Evolutionary conservation across 2,113 vertebrate genomes (phyloP).

Genomic region (Pygathrix nemaeus): DNA sequence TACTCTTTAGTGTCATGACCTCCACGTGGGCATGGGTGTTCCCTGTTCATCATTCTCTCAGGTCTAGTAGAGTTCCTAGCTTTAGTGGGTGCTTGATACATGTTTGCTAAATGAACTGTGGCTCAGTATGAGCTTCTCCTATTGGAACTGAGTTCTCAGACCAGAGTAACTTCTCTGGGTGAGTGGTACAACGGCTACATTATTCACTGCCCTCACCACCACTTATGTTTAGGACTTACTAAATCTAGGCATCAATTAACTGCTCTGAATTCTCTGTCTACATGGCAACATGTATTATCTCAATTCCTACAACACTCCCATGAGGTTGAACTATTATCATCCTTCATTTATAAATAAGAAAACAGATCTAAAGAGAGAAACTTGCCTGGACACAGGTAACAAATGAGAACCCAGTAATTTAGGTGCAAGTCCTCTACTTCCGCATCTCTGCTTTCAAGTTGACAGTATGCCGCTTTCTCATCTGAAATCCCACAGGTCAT

Average conservation of each 20-base stretch:
- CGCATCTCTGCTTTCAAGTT: background rate
- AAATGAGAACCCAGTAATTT: background rate
- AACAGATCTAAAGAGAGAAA: background rate
- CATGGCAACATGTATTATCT: background rate
- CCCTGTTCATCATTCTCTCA: background rate
- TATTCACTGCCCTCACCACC: background rate
- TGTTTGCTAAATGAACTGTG: background rate
- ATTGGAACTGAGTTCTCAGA: background rate
- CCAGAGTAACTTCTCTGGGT: background rate
- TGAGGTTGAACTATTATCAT: background rate
- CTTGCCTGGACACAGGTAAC: background rate
- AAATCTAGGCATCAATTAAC: background rate
- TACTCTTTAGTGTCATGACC: background rate
- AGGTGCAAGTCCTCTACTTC: background rate
- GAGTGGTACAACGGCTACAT: background rate
- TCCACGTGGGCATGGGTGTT: background rate
- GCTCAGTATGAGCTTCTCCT: background rate
- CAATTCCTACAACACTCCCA: background rate
- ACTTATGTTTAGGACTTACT: background rate
- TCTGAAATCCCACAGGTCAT: background rate
- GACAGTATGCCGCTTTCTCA: background rate
- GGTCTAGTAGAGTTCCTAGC: background rate
- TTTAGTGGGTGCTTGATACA: background rate
- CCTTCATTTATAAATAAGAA: background rate
- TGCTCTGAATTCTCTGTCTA: background rate